Percentiles rank a stretch among this genome's conserved stretches.
phyloP scores from a whole-genome alignment of 2,797 vertebrate genomes.

The Aeoliscus strigatus region DNA sequence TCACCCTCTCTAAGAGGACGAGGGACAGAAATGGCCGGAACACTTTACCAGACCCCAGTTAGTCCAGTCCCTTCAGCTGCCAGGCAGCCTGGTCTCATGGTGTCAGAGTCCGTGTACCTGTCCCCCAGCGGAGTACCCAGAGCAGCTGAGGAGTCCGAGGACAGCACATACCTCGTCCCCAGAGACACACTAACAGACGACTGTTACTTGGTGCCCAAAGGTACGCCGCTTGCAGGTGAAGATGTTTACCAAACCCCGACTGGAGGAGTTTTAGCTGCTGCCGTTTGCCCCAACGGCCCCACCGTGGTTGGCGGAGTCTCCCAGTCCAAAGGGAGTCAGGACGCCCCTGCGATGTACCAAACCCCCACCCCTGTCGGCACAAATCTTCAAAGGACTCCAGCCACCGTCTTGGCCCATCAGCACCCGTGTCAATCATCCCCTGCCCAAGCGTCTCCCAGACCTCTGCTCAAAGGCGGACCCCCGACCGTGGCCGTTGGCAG shows the following conservation, averaged over 20 bases:
- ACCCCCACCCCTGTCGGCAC: constrained; percentile 61
- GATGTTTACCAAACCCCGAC: constrained; percentile 77
- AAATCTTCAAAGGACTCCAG: constrained; percentile 51
- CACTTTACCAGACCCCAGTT: constrained; percentile 70
- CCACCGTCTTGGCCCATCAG: constrained; percentile 60
- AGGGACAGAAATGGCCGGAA: constrained; percentile 57
- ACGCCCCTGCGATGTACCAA: constrained; percentile 67
- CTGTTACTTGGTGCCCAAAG: constrained; percentile 77
- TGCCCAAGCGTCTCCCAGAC: constrained; percentile 55
- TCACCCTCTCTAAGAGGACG: constrained; percentile 74
- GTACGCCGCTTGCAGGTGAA: constrained; percentile 60
- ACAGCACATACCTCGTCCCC: constrained; percentile 69
- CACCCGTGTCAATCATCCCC: constrained; percentile 54
- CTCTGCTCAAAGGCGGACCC: constrained; percentile 53
- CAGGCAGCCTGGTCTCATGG: constrained; percentile 52
- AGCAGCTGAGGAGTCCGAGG: constrained; percentile 53
- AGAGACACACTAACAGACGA: constrained; percentile 64
- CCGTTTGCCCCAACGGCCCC: constrained; percentile 38
- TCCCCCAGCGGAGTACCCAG: constrained; percentile 61
- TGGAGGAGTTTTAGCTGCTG: constrained; percentile 38
- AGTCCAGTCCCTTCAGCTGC: constrained; percentile 44
- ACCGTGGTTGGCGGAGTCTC: constrained; percentile 10
- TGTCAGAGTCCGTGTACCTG: constrained; percentile 71
- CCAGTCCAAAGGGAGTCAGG: constrained; percentile 56
- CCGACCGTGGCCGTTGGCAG: constrained; percentile 49